Percentiles rank a stretch among this genome's conserved stretches.
These are phyloP conservation scores for Mycetomoellerius zeteki DNA, from an alignment of 1,140 invertebrate species.

Conservation along the genomic window DNA sequence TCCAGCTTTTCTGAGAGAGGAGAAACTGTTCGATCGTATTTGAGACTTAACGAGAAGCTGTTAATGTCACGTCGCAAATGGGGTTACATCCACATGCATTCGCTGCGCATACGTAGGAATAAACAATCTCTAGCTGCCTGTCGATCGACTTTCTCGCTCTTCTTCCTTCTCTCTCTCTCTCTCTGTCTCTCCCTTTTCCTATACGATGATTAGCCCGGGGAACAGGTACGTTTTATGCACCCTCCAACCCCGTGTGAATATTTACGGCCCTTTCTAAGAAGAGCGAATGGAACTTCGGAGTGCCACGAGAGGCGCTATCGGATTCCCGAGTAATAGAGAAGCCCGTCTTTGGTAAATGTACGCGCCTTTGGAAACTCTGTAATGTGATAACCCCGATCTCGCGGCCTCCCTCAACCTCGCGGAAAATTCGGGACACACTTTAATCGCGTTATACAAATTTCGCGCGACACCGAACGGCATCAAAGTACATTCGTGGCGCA, in stretches of 20 bases:
- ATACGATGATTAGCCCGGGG: slow-evolving; percentile 73
- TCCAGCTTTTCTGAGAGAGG: neutral
- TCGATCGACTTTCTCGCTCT: slow-evolving; percentile 24
- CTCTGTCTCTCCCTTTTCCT: neutral
- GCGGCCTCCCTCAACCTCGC: slow-evolving; percentile 19
- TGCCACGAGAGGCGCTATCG: slow-evolving; percentile 51
- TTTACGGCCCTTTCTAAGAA: slow-evolving; percentile 74
- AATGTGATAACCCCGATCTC: slow-evolving; percentile 42
- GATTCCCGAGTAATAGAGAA: slow-evolving; percentile 59
- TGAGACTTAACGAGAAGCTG: slow-evolving; percentile 69
- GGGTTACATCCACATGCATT: slow-evolving; percentile 43
- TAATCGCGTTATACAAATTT: slow-evolving; percentile 56
- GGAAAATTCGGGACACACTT: slow-evolving; percentile 49
- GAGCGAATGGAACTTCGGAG: slow-evolving; percentile 49
- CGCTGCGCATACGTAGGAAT: slow-evolving; percentile 43
- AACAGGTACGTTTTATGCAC: slow-evolving; percentile 67
- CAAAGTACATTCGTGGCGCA: slow-evolving; percentile 1
- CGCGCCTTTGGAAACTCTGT: slow-evolving; percentile 48
- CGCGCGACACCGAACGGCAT: slow-evolving; percentile 36
- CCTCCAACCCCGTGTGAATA: slow-evolving; percentile 70
- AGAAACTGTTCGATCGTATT: slow-evolving; percentile 65
- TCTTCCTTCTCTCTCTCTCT: neutral
- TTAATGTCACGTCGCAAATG: slow-evolving; percentile 72
- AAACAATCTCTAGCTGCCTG: slow-evolving; percentile 53
- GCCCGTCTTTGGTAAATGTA: slow-evolving; percentile 39